Percentiles rank a stretch among this genome's conserved stretches.
Evolutionary conservation across 2,888 invertebrate species (phyloP).

Genomic region (Pterostichus madidus): DNA sequence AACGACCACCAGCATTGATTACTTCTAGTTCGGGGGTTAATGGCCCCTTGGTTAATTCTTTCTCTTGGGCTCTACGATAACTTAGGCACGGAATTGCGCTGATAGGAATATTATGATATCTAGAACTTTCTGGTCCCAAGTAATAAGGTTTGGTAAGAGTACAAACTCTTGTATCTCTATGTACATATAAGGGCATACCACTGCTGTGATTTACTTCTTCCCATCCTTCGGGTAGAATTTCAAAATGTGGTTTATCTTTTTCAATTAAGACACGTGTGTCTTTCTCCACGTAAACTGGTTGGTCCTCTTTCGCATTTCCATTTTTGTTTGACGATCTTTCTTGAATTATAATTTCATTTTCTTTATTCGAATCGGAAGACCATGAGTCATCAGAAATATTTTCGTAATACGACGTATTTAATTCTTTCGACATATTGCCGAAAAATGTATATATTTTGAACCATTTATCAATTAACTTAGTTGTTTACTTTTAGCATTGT

Average conservation of each 20-base stretch:
- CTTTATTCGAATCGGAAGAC: slow-evolving; percentile 83
- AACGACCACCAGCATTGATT: slow-evolving; percentile 72
- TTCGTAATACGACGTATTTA: slow-evolving; percentile 72
- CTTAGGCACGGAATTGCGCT: slow-evolving; percentile 96
- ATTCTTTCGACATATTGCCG: too few relatives aligned
- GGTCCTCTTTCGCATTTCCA: slow-evolving; percentile 77
- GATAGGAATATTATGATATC: slow-evolving; percentile 96
- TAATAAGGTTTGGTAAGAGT: slow-evolving; percentile 97
- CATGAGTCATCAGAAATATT: slow-evolving; percentile 73
- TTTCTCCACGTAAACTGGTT: slow-evolving; percentile 85
- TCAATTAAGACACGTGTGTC: slow-evolving; percentile 89
- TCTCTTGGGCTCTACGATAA: slow-evolving; percentile 89
- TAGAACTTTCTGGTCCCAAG: slow-evolving; percentile 93
- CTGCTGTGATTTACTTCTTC: slow-evolving; percentile 96
- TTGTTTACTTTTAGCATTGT: too few relatives aligned
- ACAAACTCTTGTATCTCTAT: slow-evolving; percentile 92
- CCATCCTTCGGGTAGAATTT: slow-evolving; percentile 98
- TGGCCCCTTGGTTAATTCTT: slow-evolving; percentile 80
- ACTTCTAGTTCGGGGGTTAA: slow-evolving; percentile 60
- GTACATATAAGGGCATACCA: slow-evolving; percentile 97
- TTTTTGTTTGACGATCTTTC: slow-evolving; percentile 81
- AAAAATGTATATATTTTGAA: too few relatives aligned
- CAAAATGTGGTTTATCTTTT: slow-evolving; percentile 94
- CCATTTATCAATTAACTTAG: too few relatives aligned
- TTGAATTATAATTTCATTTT: slow-evolving; percentile 91